Percentiles rank a stretch among this genome's conserved stretches.
Conservation (phyloP, 2,113 vertebrate genomes). For the Tinamus guttatus region DNA sequence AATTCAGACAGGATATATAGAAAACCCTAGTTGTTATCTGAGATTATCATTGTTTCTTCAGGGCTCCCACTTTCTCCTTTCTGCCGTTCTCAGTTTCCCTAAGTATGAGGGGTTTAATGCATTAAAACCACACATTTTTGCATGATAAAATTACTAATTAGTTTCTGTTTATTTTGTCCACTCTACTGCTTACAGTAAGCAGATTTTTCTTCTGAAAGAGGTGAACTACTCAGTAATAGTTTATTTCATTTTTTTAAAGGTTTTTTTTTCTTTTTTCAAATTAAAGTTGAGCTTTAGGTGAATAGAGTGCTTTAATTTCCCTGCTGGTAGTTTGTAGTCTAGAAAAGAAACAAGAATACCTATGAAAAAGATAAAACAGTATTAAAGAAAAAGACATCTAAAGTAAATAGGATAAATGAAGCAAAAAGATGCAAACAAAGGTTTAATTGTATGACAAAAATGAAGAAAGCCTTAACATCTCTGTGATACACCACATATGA, state of each 20-base stretch:
- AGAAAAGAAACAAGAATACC: background rate
- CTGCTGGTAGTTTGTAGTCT: background rate
- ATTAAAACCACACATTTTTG: background rate
- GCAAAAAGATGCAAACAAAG: background rate
- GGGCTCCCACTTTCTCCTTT: background rate
- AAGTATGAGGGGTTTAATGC: background rate
- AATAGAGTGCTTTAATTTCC: background rate
- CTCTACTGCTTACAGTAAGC: background rate
- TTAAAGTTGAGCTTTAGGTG: background rate
- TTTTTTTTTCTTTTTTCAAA: background rate
- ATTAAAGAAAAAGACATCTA: background rate
- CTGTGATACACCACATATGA: background rate
- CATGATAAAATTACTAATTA: background rate
- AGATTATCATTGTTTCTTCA: background rate
- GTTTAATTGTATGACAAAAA: background rate
- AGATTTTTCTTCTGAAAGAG: background rate
- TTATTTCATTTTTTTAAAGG: background rate
- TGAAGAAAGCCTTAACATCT: background rate
- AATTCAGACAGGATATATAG: background rate
- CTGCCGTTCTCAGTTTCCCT: background rate
- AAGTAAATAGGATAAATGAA: background rate
- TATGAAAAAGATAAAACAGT: accelerated
- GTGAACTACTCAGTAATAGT: background rate
- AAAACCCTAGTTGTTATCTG: background rate
- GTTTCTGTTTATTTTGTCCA: background rate